Evolutionary conservation across 2,113 vertebrate species (phyloP).

Genomic region (Triplophysa rosa): DNA sequence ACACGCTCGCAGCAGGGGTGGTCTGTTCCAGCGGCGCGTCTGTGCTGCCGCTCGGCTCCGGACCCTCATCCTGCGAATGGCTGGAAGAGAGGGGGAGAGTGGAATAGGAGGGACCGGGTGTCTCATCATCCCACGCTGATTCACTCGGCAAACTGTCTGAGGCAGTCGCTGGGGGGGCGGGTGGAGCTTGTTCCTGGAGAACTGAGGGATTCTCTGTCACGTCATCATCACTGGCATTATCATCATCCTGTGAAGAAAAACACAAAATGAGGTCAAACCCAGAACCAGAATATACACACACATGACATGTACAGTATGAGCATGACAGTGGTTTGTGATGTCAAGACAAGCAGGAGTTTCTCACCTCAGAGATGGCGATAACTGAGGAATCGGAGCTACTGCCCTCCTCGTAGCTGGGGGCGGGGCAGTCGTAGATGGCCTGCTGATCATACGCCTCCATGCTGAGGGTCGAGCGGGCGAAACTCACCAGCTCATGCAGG

Average conservation of each 20-base stretch:
- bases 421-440: slow-evolving; percentile 88
- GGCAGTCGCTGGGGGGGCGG: slow-evolving; percentile 7
- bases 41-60: slow-evolving; percentile 66
- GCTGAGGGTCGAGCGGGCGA: slow-evolving; percentile 88
- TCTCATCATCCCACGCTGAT: slow-evolving; percentile 93
- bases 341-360: too few species aligned
- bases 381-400: slow-evolving; percentile 85
- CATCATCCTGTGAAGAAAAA: slow-evolving; percentile 69
- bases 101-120: slow-evolving; percentile 86
- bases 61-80: slow-evolving; percentile 18
- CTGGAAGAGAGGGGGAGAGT: slow-evolving; percentile 50
- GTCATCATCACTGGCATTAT: slow-evolving; percentile 54
- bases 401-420: slow-evolving; percentile 84
- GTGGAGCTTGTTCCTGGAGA: slow-evolving; percentile 52
- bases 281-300: background rate
- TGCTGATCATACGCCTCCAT: slow-evolving; percentile 91
- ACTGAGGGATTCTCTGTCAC: slow-evolving; percentile 57
- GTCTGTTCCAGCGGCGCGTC: slow-evolving; percentile 77
- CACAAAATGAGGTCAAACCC: background rate
- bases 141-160: slow-evolving; percentile 66
- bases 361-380: slow-evolving; percentile 85
- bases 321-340: too few species aligned
- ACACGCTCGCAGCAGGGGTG: slow-evolving; percentile 45
- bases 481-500: slow-evolving; percentile 91
- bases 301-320: too few species aligned